Base-by-base conservation (phyloP, 1,140 invertebrate species). In the Holcopasites calliopsidis region DNA sequence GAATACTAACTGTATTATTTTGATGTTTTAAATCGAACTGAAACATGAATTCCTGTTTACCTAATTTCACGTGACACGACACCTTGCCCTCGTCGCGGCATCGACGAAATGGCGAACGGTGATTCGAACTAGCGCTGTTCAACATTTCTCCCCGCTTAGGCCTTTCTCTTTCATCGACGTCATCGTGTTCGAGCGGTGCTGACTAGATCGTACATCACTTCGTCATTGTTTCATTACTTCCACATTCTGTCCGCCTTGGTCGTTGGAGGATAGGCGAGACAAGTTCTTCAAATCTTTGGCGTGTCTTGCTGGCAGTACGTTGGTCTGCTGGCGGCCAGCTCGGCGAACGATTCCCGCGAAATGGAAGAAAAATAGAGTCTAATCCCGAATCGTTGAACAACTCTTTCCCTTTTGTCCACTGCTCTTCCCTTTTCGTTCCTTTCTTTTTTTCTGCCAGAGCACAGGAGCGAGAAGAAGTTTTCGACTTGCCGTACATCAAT, bases 221-320 rank as follows among this genome's bases (percentile, higher is more conserved):
- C 7, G 2, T 60, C 42, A 11, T 38, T 31, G 5, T 26, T 31
- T 1, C 7, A 58, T n/a, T 21, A 58, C 5, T 55, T 42, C 50
- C 61, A 54, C 10, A 3, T 49, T 58, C 16, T 57, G 23, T 26
- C 54, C n/a, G 49, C 21, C 52, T 58, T 81, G 49, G 50, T 64
- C 49, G 50, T 65, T 62, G 60, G 44, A 66, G 18, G 74, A 65
- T 38, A 23, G 35, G 52, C 50, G 61, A 61, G 58, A 75, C 62
- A 60, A 35, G 21, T 66, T 52, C 50, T n/a, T n/a, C n/a, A n/a
- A 47, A 77, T 58, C 33, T 49, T 58, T 73, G 61, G 61, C 49
- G 50, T 58, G 47, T 81, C 57, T 69, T 62, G 61, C 50, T 81
- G 79, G 79, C 79, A 81, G 79, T 81, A 81, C 68, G 77, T 80